These are phyloP conservation scores for Trichomycterus rosablanca DNA, from an alignment of 2,113 vertebrate species.

Conservation along the genomic window DNA sequence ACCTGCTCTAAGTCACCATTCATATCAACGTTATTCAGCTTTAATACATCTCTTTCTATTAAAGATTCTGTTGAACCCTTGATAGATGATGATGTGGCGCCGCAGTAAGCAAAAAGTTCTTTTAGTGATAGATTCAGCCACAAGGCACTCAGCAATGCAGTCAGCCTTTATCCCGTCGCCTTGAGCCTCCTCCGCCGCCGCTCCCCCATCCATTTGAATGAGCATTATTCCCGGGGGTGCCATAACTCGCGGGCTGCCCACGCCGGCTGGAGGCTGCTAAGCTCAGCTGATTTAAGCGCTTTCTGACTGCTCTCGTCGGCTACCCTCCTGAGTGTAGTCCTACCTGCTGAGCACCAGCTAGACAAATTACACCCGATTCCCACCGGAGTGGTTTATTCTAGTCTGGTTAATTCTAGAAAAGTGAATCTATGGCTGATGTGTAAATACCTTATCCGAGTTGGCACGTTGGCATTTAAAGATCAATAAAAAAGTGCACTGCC, in stretches of 20 bases:
- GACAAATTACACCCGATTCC: slow-evolving; percentile 25
- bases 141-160: no score
- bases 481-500: no score
- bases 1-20: slow-evolving; percentile 13
- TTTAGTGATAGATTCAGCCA: slow-evolving; percentile 29
- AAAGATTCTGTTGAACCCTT: slow-evolving; percentile 15
- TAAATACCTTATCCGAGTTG: slow-evolving; percentile 9
- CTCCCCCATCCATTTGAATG: slow-evolving; percentile 38
- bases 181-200: slow-evolving; percentile 32
- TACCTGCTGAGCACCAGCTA: slow-evolving; percentile 30
- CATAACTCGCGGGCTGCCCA: slow-evolving; percentile 35
- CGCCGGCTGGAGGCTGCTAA: slow-evolving; percentile 23
- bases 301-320: slow-evolving; percentile 24
- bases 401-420: slow-evolving; percentile 17
- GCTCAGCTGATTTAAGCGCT: slow-evolving; percentile 31
- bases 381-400: slow-evolving; percentile 27
- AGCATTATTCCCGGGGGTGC: slow-evolving; percentile 41
- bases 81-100: slow-evolving; percentile 16
- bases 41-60: slow-evolving; percentile 25
- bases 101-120: slow-evolving; percentile 2
- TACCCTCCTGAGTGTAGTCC: slow-evolving; percentile 19
- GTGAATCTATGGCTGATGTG: slow-evolving; percentile 8
- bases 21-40: slow-evolving; percentile 26
- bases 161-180: slow-evolving; percentile 31
- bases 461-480: slow-evolving; percentile 29